phyloP scores from a whole-genome alignment of 2,113 vertebrate genomes.

The Charadrius vociferus region DNA sequence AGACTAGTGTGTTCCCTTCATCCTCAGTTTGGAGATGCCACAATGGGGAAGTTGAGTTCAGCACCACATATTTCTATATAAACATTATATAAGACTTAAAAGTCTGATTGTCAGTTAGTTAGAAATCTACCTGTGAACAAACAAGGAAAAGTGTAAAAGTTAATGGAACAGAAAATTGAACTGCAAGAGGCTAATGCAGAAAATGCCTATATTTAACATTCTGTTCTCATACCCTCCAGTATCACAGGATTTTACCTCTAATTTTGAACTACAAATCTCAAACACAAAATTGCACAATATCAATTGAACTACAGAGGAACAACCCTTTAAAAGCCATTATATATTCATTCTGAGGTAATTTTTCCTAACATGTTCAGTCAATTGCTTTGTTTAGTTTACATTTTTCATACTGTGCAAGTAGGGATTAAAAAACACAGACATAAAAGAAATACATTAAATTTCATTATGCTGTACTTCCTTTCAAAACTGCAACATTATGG shows the following conservation, averaged over 20 bases:
- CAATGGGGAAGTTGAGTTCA: neutral
- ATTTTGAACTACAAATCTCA: conserved; percentile 5
- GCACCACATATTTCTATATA: neutral
- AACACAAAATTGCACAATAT: neutral
- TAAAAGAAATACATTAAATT: neutral
- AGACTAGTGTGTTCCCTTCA: neutral
- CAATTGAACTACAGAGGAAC: neutral
- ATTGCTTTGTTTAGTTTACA: neutral
- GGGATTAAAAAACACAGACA: neutral
- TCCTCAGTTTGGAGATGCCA: neutral
- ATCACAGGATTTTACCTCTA: neutral
- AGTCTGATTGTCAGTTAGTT: neutral
- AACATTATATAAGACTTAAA: neutral
- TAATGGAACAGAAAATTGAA: conserved; percentile 41
- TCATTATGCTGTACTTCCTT: neutral
- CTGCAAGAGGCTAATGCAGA: neutral
- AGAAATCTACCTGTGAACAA: neutral
- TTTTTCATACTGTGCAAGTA: neutral
- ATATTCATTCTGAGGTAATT: neutral
- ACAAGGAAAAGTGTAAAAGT: neutral
- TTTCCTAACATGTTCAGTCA: neutral
- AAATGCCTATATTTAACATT: neutral
- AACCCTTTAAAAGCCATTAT: neutral
- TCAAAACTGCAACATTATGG: neutral
- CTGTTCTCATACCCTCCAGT: neutral